These are phyloP conservation scores for Chrysolina oricalcia DNA, from an alignment of 2,888 invertebrate genomes.

Conservation along the genomic window DNA sequence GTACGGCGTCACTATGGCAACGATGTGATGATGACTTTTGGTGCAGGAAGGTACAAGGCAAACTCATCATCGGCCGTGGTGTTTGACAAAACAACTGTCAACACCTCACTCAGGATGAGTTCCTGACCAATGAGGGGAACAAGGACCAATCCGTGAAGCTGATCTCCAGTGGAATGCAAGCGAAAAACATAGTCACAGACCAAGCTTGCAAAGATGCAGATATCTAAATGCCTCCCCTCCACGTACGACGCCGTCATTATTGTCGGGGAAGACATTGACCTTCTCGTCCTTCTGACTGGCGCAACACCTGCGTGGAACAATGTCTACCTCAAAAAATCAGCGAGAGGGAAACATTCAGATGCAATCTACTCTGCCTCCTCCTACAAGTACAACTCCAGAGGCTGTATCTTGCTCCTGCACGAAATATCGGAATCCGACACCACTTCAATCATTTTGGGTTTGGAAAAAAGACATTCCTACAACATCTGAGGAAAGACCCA, in stretches of 20 bases:
- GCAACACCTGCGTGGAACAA: conserved; percentile 24
- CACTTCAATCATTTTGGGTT: conserved; percentile 12
- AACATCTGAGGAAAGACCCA: conserved; percentile 13
- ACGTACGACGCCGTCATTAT: conserved; percentile 15
- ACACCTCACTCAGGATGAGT: too few species aligned
- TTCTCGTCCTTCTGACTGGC: conserved; percentile 22
- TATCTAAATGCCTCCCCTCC: background rate
- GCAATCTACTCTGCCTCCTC: conserved; percentile 5
- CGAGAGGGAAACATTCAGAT: conserved; percentile 18
- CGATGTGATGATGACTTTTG: too few species aligned
- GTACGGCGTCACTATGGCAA: too few species aligned
- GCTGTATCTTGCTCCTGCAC: too few species aligned
- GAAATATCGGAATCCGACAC: too few species aligned
- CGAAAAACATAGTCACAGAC: conserved; percentile 5
- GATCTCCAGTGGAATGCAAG: background rate
- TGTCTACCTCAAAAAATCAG: conserved; percentile 19
- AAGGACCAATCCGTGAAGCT: too few species aligned
- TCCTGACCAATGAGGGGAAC: too few species aligned
- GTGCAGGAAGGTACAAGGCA: too few species aligned
- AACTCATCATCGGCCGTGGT: too few species aligned
- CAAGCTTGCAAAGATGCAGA: conserved; percentile 28
- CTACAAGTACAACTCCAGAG: too few species aligned
- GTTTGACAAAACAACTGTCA: too few species aligned
- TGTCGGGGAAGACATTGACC: conserved; percentile 19
- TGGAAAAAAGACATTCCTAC: conserved; percentile 13